Evolutionary conservation across 2,797 vertebrate species (phyloP).

Genomic region (Gymnocypris eckloni): DNA sequence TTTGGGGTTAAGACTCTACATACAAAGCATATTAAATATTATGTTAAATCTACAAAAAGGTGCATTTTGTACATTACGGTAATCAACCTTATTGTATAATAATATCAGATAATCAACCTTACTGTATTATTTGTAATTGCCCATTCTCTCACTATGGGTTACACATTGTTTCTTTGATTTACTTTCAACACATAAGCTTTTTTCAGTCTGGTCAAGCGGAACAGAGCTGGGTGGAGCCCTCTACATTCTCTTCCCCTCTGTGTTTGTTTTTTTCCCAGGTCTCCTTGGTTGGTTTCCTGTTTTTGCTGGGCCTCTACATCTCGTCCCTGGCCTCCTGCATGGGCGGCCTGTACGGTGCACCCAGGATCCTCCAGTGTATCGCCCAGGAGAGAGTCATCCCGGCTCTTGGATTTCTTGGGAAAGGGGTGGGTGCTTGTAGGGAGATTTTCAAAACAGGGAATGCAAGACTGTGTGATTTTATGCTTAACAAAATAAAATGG

Average conservation of each 20-base stretch:
- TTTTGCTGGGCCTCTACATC: constrained; percentile 95
- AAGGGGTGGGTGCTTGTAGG: constrained; percentile 83
- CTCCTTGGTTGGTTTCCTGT: constrained; percentile 96
- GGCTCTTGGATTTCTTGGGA: constrained; percentile 83
- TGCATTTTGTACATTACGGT: background rate
- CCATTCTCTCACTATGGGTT: background rate
- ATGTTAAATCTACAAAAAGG: background rate
- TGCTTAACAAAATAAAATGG: background rate
- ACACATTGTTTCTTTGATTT: constrained; percentile 37
- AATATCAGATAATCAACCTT: background rate
- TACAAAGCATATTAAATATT: background rate
- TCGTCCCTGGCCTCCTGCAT: constrained; percentile 98
- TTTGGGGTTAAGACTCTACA: constrained; percentile 24
- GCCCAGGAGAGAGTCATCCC: constrained; percentile 96
- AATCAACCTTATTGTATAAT: background rate
- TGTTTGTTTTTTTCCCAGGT: constrained; percentile 87
- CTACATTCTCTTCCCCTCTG: constrained; percentile 70
- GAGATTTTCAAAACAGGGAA: background rate
- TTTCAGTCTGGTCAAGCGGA: constrained; percentile 70
- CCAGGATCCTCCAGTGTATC: constrained; percentile 96
- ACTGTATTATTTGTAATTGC: background rate
- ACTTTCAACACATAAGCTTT: constrained; percentile 35
- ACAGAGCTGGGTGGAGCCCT: constrained; percentile 75
- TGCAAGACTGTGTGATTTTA: background rate
- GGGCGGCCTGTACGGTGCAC: constrained; percentile 94